phyloP scores from a whole-genome alignment of 2,113 vertebrate species.

The Menidia beryllina region DNA sequence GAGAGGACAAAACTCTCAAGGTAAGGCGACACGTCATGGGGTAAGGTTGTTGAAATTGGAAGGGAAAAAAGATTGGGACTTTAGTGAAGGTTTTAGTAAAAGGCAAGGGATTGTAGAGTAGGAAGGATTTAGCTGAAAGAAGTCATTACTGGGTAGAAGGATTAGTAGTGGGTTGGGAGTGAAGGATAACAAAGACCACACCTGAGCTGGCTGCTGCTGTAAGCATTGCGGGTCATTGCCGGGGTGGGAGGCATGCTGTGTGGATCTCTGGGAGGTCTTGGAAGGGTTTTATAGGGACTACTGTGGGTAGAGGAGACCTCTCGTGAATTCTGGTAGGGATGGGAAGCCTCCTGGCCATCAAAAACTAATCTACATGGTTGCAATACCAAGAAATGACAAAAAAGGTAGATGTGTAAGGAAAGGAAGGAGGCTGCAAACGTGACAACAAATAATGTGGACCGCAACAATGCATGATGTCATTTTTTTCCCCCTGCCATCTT shows the following conservation, averaged over 20 bases:
- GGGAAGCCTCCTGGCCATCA: conserved; percentile 63
- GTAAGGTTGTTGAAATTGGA: conserved; percentile 5
- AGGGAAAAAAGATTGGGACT: neutral
- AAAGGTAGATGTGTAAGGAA: conserved; percentile 31
- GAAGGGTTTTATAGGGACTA: conserved; percentile 91
- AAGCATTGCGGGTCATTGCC: conserved; percentile 91
- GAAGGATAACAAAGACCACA: conserved; percentile 67
- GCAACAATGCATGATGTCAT: conserved; percentile 14
- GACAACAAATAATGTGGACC: conserved; percentile 27
- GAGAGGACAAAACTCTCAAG: conserved; percentile 11
- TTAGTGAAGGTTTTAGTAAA: neutral
- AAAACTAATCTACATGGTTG: conserved; percentile 60
- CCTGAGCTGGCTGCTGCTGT: conserved; percentile 96
- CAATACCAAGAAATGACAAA: conserved; percentile 17
- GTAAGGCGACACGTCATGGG: neutral
- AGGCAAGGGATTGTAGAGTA: neutral
- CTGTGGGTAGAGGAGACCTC: conserved; percentile 88
- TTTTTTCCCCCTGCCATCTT: conserved; percentile 8
- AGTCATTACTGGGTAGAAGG: neutral
- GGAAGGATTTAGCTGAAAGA: neutral
- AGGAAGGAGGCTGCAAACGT: conserved; percentile 55
- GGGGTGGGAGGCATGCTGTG: conserved; percentile 92
- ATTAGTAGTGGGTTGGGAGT: neutral
- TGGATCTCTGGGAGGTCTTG: conserved; percentile 85
- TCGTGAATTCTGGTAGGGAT: conserved; percentile 73